phyloP scores from a whole-genome alignment of 2,888 invertebrate species.

The Chromoteleia sp. region DNA sequence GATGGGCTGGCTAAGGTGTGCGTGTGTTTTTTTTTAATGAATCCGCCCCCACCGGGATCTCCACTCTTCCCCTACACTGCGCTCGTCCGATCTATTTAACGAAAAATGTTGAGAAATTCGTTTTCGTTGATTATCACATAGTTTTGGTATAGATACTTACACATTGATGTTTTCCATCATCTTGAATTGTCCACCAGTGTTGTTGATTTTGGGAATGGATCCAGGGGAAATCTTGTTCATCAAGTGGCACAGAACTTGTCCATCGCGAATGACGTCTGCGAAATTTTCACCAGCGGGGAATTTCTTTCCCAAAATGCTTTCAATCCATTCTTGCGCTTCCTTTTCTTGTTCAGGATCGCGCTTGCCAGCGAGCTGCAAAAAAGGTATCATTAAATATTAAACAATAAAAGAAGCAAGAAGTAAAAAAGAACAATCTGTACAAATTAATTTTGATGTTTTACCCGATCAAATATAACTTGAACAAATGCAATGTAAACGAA shows the following conservation, averaged over 20 bases:
- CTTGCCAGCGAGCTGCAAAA: conserved; percentile 91
- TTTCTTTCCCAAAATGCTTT: conserved; percentile 93
- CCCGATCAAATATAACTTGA: not conserved
- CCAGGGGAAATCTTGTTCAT: conserved; percentile 98
- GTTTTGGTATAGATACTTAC: no score
- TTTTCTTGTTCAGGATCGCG: conserved; percentile 92
- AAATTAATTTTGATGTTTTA: not conserved
- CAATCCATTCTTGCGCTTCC: conserved; percentile 97
- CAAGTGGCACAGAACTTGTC: conserved; percentile 95
- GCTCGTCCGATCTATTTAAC: no score
- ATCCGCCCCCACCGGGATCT: no score
- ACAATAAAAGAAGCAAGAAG: no score
- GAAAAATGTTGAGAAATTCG: no score
- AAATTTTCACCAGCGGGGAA: conserved; percentile 92
- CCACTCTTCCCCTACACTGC: no score
- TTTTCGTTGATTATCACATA: no score
- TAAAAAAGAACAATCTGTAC: no score
- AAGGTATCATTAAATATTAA: not conserved
- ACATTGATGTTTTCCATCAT: conserved; percentile 99
- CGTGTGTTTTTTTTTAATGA: no score
- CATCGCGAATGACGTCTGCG: conserved; percentile 96
- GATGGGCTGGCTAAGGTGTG: no score
- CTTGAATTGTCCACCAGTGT: conserved; percentile 98
- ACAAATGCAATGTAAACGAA: no score
- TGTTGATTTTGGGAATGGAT: conserved; percentile 95